These are phyloP conservation scores for Heterocephalus glaber DNA, from an alignment of 2,113 vertebrate species.

Conservation along the genomic window DNA sequence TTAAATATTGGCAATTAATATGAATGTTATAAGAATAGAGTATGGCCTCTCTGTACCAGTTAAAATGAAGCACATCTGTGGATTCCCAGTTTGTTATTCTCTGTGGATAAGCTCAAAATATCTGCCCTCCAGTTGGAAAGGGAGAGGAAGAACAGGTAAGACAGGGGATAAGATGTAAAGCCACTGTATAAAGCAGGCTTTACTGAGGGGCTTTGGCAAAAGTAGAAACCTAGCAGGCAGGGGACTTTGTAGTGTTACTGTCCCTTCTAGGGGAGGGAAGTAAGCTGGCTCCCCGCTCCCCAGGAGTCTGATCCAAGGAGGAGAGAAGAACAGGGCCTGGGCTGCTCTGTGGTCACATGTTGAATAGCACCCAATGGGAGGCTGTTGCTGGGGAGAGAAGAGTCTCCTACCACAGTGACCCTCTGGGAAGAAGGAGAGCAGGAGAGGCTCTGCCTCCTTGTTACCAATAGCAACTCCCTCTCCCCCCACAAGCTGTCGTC, in stretches of 20 bases:
- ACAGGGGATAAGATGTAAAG: neutral
- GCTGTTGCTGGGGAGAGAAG: slow-evolving; percentile 73
- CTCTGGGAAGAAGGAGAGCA: slow-evolving; percentile 22
- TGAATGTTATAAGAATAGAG: neutral
- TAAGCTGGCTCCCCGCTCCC: neutral
- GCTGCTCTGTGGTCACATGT: neutral
- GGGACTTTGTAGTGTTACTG: neutral
- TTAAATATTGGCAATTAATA: neutral
- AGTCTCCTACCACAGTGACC: slow-evolving; percentile 28
- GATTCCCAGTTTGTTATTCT: neutral
- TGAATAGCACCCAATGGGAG: slow-evolving; percentile 28
- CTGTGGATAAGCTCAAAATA: neutral
- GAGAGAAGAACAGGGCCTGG: neutral
- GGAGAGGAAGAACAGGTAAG: neutral
- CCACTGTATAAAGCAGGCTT: neutral
- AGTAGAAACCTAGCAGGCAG: neutral
- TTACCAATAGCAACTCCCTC: slow-evolving; percentile 74
- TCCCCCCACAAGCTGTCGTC: neutral
- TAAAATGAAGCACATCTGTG: neutral
- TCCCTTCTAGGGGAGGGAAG: neutral
- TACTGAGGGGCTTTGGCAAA: neutral
- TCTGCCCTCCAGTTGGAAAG: neutral
- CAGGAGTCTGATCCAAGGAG: neutral
- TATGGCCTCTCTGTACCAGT: neutral
- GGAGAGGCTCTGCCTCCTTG: neutral